Base-by-base conservation (phyloP, 2,113 vertebrate species). In the Noturus placidus region DNA sequence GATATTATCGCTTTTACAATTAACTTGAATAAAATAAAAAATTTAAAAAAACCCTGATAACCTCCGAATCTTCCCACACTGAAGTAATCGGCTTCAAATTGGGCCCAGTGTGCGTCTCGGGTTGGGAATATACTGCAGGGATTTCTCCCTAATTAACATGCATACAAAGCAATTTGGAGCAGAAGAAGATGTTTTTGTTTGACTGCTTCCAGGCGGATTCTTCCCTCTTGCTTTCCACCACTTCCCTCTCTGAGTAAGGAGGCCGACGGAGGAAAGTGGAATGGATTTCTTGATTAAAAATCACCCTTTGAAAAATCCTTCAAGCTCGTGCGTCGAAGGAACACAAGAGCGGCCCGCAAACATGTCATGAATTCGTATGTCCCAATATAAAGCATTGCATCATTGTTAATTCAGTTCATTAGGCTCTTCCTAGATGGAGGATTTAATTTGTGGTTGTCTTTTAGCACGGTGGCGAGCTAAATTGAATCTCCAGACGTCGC, bases 71-170 rank as follows among this genome's bases (percentile, higher is more conserved):
- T 93, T 93, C 90, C 92, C 91, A 94, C 85, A 89, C 88, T 82
- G 85, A 76, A 78, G 85, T 92, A 90, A 92, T 91, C 82, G 46
- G 72, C 86, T 91, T 90, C 89, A 84, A 81, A 87, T 74, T 86
- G 82, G 67, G 65, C 90, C 87, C 87, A 87, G 80, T 85, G 90
- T 87, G 86, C 84, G 86, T 89, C 82, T 90, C 88, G 69, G 87
- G 88, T 86, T 87, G 82, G 54, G 77, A 87, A 86, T 76, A 78
- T 82, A 90, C 95, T 95, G 93, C 92, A 89, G 95, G 94, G 95
- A 95, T 94, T 95, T 96, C 94, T 94, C 89, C 92, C 93, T 94
- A 96, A 95, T 96, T 96, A 96, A 96, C 94, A 95, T 95, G 94
- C 95, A 95, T 95, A 94, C 94, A 94, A 94, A 95, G 95, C 95